A percentile compares a stretch with the other conserved stretches of the same genome.
These are phyloP conservation scores for Nyctalus aviator DNA, from an alignment of 2,797 vertebrate genomes.

Conservation along the genomic window DNA sequence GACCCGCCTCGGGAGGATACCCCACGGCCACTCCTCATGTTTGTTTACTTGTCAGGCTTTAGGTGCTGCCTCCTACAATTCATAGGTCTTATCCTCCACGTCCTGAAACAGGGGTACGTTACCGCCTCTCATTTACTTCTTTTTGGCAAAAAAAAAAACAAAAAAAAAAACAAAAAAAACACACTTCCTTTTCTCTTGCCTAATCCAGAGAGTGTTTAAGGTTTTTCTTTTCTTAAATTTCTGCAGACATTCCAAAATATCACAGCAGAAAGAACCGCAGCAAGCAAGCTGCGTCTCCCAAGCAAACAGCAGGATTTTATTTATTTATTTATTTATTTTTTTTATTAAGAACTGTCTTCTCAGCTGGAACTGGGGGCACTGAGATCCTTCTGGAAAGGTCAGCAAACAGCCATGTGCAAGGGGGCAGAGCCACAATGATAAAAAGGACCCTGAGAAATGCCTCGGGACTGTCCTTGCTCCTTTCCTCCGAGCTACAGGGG, in stretches of 20 bases:
- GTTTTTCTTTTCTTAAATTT: conserved; percentile 72
- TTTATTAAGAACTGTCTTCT: conserved; percentile 75
- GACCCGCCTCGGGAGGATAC: conserved; percentile 68
- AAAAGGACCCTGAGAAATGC: conserved; percentile 76
- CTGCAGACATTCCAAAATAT: conserved; percentile 80
- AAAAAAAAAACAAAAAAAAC: not conserved
- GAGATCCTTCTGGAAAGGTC: conserved; percentile 83
- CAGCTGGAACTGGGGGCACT: conserved; percentile 72
- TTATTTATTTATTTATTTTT: not conserved
- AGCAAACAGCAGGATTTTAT: conserved; percentile 67
- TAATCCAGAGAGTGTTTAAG: conserved; percentile 54
- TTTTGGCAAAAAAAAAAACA: conserved; percentile 33
- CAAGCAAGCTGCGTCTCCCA: conserved; percentile 75
- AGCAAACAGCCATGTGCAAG: conserved; percentile 50
- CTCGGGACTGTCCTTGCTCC: conserved; percentile 70
- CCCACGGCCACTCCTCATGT: conserved; percentile 70
- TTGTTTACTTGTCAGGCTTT: conserved; percentile 63
- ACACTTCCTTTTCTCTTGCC: conserved; percentile 58
- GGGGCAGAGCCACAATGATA: conserved; percentile 75
- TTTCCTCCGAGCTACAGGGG: conserved; percentile 72
- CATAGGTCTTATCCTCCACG: conserved; percentile 66
- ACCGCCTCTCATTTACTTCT: conserved; percentile 52
- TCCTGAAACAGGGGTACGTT: conserved; percentile 56
- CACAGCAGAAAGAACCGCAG: conserved; percentile 82
- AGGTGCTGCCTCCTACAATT: conserved; percentile 67